Evolutionary conservation across 2,888 invertebrate species (phyloP).

Genomic region (Drosophila picticornis): DNA sequence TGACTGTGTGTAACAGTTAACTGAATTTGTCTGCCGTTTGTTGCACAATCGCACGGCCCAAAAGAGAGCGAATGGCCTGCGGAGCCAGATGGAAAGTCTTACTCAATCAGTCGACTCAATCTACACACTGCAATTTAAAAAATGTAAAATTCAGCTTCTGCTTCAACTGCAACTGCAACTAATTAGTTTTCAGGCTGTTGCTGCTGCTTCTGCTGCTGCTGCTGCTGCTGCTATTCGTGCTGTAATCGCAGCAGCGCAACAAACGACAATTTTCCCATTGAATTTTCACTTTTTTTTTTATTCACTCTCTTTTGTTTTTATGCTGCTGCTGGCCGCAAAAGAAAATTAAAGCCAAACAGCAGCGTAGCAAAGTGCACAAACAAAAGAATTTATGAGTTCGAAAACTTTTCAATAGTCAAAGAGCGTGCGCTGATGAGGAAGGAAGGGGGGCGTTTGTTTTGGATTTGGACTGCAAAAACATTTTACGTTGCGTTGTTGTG

Average conservation of each 20-base stretch:
- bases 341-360: conserved; percentile 59
- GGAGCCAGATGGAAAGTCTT: conserved; percentile 51
- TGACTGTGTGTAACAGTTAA: conserved; percentile 77
- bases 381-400: conserved; percentile 75
- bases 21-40: conserved; percentile 68
- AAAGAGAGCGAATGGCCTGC: conserved; percentile 29
- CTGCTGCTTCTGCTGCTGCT: conserved; percentile 15
- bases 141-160: conserved; percentile 66
- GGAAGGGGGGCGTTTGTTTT: neutral
- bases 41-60: conserved; percentile 68
- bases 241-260: conserved; percentile 60
- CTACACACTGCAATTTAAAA: conserved; percentile 39
- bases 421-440: neutral
- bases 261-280: conserved; percentile 78
- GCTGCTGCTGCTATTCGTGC: conserved; percentile 37
- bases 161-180: conserved; percentile 72
- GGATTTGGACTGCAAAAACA: conserved; percentile 6
- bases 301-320: conserved; percentile 32
- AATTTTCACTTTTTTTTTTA: conserved; percentile 71
- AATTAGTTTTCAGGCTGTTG: conserved; percentile 71
- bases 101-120: conserved; percentile 58
- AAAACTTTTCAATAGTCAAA: conserved; percentile 64
- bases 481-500: conserved; percentile 33
- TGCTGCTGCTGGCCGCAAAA: conserved; percentile 46
- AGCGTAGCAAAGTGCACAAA: conserved; percentile 33